Conservation (phyloP, 2,888 invertebrate genomes). For the Anagyrus pseudococci region DNA sequence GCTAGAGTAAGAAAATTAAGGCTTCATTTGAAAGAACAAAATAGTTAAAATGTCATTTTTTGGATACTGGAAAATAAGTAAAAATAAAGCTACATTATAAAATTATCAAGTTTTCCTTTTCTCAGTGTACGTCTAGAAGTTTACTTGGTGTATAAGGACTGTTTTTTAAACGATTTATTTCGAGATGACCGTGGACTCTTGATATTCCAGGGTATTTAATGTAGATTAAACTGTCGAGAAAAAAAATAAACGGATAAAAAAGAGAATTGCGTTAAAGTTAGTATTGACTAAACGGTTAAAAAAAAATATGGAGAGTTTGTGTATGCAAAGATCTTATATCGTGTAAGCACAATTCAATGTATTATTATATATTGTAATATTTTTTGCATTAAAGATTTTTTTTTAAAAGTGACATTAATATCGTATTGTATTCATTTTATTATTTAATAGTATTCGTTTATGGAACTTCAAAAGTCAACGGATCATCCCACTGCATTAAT, state of each 20-base stretch:
- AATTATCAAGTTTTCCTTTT: constrained; percentile 4
- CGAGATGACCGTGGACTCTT: constrained; percentile 2
- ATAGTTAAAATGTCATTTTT: neutral
- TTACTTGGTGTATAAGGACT: constrained; percentile 6
- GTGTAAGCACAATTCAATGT: constrained; percentile 32
- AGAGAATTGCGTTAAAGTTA: constrained; percentile 18
- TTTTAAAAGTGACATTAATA: constrained; percentile 18
- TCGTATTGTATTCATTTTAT: neutral
- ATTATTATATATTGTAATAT: constrained; percentile 30
- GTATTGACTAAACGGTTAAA: constrained; percentile 12
- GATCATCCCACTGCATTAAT: too few species aligned
- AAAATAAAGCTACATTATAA: constrained; percentile 5
- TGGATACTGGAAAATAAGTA: constrained; percentile 4
- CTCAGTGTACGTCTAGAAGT: neutral
- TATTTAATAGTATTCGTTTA: too few species aligned
- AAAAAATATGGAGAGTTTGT: constrained; percentile 10
- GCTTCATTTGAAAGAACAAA: constrained; percentile 8
- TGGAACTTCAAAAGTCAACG: too few species aligned
- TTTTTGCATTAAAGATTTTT: constrained; percentile 34
- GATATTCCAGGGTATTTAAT: constrained; percentile 24
- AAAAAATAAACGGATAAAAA: constrained; percentile 4
- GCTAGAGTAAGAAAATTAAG: neutral
- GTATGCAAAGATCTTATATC: constrained; percentile 24
- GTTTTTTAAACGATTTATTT: constrained; percentile 6
- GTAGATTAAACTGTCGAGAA: constrained; percentile 6